Conservation (phyloP, 2,797 vertebrate genomes). For the Diglossa cyanea region DNA sequence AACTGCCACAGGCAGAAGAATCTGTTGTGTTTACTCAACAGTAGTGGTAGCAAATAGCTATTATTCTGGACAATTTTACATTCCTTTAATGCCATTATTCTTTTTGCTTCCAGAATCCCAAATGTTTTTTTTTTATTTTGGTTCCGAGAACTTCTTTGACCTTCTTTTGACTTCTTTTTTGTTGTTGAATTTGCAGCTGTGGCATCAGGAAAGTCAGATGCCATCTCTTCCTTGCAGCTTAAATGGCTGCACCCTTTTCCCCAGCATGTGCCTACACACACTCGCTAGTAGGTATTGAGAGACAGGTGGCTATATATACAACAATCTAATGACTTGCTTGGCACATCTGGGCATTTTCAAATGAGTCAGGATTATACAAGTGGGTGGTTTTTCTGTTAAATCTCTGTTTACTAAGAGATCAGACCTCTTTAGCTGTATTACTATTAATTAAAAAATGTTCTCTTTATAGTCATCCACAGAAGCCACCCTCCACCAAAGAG, state of each 20-base stretch:
- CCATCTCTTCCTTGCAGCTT: neutral
- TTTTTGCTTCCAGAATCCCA: neutral
- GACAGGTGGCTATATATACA: neutral
- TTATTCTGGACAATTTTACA: neutral
- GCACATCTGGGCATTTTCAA: neutral
- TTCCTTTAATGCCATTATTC: constrained; percentile 12
- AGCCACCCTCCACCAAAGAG: neutral
- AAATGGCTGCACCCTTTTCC: neutral
- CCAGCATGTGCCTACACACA: neutral
- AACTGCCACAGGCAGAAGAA: neutral
- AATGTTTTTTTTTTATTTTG: neutral
- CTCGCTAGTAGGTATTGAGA: neutral
- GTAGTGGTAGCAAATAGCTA: neutral
- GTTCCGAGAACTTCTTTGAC: neutral
- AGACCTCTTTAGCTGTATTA: neutral
- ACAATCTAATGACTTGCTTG: neutral
- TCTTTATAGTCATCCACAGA: neutral
- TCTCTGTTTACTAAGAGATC: neutral
- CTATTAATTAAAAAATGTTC: neutral
- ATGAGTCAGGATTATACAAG: neutral
- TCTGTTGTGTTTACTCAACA: constrained; percentile 22
- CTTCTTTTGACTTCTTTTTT: neutral
- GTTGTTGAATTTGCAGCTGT: neutral
- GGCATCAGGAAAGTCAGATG: neutral
- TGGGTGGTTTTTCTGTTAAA: neutral